These are phyloP conservation scores for Bostrychus sinensis DNA, from an alignment of 2,113 vertebrate genomes.

Conservation along the genomic window DNA sequence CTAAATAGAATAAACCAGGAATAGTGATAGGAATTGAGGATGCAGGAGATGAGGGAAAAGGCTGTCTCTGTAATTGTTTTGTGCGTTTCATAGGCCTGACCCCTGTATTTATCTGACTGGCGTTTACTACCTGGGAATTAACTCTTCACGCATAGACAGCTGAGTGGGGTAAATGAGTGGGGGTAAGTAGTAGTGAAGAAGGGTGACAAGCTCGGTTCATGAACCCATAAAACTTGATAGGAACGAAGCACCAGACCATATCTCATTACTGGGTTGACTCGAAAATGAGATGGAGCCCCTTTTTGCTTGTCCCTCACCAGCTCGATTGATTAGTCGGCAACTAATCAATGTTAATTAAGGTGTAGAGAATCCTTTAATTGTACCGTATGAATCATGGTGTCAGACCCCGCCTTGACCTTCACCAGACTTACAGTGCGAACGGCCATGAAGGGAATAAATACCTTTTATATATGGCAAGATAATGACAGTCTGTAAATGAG, in stretches of 20 bases:
- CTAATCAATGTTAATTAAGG: constrained; percentile 85
- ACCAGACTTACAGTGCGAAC: constrained; percentile 47
- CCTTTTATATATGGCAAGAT: constrained; percentile 52
- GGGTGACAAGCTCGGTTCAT: constrained; percentile 34
- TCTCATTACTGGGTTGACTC: constrained; percentile 71
- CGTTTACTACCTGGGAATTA: constrained; percentile 67
- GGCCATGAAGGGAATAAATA: constrained; percentile 57
- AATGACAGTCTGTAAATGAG: constrained; percentile 37
- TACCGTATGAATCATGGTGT: constrained; percentile 77
- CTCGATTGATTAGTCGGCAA: constrained; percentile 75
- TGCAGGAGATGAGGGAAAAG: constrained; percentile 15
- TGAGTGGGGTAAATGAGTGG: constrained; percentile 27
- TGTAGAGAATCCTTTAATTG: constrained; percentile 79
- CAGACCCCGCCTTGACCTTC: constrained; percentile 74
- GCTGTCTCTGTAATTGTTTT: constrained; percentile 58
- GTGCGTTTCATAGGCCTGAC: constrained; percentile 57
- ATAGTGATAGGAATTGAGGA: not conserved
- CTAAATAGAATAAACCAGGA: constrained; percentile 38
- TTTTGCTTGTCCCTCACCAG: constrained; percentile 63
- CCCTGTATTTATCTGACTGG: constrained; percentile 61
- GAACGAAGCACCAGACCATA: constrained; percentile 56
- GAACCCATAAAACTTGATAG: constrained; percentile 67
- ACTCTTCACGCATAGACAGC: constrained; percentile 47
- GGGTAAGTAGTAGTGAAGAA: constrained; percentile 3
- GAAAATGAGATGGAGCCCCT: constrained; percentile 63